Conservation (phyloP, 2,888 invertebrate species). For the Lasioglossum vierecki region DNA sequence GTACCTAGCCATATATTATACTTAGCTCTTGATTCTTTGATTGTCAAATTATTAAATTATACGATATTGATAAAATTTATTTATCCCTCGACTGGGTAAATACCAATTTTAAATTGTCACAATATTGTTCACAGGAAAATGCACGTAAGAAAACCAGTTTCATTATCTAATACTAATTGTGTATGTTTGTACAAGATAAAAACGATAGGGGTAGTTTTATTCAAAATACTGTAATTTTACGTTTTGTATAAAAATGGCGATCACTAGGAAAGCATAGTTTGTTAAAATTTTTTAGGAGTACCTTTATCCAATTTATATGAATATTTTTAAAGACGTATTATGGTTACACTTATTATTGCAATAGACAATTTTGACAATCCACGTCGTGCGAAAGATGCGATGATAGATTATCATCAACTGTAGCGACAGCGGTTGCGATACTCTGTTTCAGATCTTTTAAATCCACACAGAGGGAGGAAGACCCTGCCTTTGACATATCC, state of each 20-base stretch:
- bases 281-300: background rate
- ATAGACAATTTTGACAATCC: background rate
- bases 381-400: background rate
- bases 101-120: background rate
- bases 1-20: background rate
- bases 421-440: background rate
- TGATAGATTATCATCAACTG: background rate
- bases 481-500: conserved; percentile 4
- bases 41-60: background rate
- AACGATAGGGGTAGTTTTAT: background rate
- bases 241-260: background rate
- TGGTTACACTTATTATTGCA: background rate
- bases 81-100: background rate
- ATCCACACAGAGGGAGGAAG: background rate
- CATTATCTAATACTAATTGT: background rate
- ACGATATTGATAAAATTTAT: background rate
- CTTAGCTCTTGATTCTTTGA: background rate
- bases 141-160: background rate
- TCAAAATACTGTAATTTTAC: background rate
- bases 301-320: background rate
- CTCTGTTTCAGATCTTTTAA: background rate
- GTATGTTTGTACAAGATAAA: background rate
- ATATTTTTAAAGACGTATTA: background rate
- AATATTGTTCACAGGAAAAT: background rate
- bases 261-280: background rate